phyloP scores from a whole-genome alignment of 2,113 vertebrate species.

The Myodes glareolus region DNA sequence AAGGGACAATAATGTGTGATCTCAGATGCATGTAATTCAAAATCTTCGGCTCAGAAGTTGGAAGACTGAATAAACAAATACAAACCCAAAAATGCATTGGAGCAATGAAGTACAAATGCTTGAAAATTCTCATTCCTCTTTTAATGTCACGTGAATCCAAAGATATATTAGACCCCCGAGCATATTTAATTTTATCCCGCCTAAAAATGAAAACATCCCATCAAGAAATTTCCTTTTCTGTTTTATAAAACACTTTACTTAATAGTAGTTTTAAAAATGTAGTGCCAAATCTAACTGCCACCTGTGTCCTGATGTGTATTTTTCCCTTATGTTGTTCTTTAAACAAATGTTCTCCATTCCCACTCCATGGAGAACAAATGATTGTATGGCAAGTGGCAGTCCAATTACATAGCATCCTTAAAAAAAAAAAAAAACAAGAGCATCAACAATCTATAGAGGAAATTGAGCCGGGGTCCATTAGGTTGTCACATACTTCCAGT shows the following conservation, averaged over 20 bases:
- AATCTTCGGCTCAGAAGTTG: background rate
- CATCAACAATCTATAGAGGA: slow-evolving; percentile 47
- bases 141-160: slow-evolving; percentile 1
- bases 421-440: background rate
- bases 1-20: background rate
- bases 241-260: background rate
- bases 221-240: background rate
- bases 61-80: background rate
- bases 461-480: slow-evolving; percentile 44
- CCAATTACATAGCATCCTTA: slow-evolving; percentile 60
- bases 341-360: slow-evolving; percentile 13
- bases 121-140: background rate
- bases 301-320: background rate
- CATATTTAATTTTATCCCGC: background rate
- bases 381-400: slow-evolving; percentile 26
- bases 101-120: background rate
- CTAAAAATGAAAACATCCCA: slow-evolving; percentile 2
- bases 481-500: slow-evolving; percentile 36
- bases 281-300: background rate
- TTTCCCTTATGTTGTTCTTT: background rate
- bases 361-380: background rate
- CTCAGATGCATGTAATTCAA: background rate
- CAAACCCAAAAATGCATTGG: background rate
- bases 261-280: background rate
- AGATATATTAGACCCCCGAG: background rate